phyloP scores from a whole-genome alignment of 2,113 vertebrate genomes.

The Plestiodon gilberti region DNA sequence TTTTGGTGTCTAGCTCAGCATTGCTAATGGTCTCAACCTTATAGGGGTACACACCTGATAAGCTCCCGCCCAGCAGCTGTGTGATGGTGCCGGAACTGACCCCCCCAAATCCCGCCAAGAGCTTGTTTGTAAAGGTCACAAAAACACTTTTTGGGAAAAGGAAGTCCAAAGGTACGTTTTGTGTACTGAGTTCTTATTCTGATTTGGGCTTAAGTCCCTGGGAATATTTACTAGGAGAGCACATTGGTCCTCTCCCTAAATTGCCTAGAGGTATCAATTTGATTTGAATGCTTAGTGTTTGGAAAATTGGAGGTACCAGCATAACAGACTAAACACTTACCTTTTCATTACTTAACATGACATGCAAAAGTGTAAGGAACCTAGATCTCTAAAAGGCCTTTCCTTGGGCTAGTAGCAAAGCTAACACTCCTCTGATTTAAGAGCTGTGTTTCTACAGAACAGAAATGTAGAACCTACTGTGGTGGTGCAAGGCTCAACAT shows the following conservation, averaged over 20 bases:
- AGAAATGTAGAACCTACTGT: neutral
- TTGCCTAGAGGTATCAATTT: neutral
- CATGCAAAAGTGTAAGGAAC: neutral
- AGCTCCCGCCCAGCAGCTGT: conserved; percentile 92
- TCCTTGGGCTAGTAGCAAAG: neutral
- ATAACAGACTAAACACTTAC: neutral
- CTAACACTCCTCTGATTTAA: neutral
- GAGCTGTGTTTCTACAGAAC: neutral
- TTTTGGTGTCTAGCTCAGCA: neutral
- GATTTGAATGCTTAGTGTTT: neutral
- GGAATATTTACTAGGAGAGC: neutral
- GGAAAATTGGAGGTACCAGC: neutral
- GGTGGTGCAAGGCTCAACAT: neutral
- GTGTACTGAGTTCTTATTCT: neutral
- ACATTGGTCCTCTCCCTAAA: neutral
- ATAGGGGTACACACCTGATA: conserved; percentile 93
- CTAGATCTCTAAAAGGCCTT: neutral
- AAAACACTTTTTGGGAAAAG: conserved; percentile 95
- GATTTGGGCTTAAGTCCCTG: no score
- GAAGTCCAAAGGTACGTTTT: conserved; percentile 85
- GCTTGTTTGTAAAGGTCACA: conserved; percentile 94
- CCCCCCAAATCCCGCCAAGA: conserved; percentile 91
- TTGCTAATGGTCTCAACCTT: conserved; percentile 38
- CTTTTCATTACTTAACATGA: neutral
- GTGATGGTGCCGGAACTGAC: conserved; percentile 91